phyloP scores from a whole-genome alignment of 2,888 invertebrate genomes.

The Phengaris alcon region DNA sequence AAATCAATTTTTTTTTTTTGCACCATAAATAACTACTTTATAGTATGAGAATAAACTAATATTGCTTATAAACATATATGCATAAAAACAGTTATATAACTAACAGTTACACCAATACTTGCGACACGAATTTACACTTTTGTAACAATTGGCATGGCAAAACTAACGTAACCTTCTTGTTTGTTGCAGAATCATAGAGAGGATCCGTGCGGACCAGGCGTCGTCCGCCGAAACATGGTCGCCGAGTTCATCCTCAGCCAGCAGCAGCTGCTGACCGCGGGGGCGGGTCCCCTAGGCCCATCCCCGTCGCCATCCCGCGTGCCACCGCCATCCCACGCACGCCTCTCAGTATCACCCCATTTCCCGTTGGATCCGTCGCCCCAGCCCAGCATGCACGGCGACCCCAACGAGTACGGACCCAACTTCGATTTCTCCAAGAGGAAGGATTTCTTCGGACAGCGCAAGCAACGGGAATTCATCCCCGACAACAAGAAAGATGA shows the following conservation, averaged over 20 bases:
- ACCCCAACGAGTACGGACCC: slow-evolving; percentile 68
- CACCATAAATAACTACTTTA: slow-evolving; percentile 53
- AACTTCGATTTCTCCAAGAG: slow-evolving; percentile 82
- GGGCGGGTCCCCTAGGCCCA: slow-evolving; percentile 61
- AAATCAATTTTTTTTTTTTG: not conserved
- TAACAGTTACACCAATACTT: slow-evolving; percentile 64
- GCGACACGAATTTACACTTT: slow-evolving; percentile 68
- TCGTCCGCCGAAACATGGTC: slow-evolving; percentile 88
- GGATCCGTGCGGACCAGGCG: slow-evolving; percentile 71
- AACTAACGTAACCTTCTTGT: slow-evolving; percentile 54
- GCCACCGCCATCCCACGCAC: slow-evolving; percentile 59
- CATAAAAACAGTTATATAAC: slow-evolving; percentile 61
- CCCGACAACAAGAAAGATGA: slow-evolving; percentile 98
- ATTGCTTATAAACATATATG: slow-evolving; percentile 42
- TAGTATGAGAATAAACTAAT: slow-evolving; percentile 61
- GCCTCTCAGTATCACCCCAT: slow-evolving; percentile 68
- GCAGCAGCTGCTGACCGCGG: slow-evolving; percentile 73
- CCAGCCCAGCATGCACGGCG: slow-evolving; percentile 51
- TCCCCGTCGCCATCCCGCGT: slow-evolving; percentile 61
- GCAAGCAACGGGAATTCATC: slow-evolving; percentile 97
- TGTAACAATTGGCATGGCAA: slow-evolving; percentile 57
- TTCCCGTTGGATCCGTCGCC: slow-evolving; percentile 73
- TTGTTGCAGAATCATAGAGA: slow-evolving; percentile 75
- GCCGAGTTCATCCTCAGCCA: slow-evolving; percentile 91
- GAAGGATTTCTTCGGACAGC: slow-evolving; percentile 91